Evolutionary conservation across 2,888 invertebrate species (phyloP), one percentile per base, ranked within the genome.

Genomic region (Pantelozetes paolii): DNA sequence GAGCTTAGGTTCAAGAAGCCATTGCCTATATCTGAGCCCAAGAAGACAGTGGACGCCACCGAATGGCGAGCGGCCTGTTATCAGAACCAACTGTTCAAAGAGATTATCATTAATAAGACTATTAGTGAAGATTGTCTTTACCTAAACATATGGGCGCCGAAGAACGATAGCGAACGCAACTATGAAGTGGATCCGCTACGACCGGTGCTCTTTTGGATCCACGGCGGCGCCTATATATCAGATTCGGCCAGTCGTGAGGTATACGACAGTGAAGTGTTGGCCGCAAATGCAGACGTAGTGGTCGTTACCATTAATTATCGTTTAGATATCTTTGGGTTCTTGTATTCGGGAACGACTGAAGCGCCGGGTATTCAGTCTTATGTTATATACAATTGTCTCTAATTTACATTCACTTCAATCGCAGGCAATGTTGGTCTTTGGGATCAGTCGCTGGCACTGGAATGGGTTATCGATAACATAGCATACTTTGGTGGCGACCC

Each of bases 401-500:
- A 30, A 18, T 57, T 20, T 1, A 36, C n/a, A n/a, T n/a, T n/a
- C n/a, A n/a, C n/a, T 23, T 15, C 3, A 23, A 54, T 20, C 20
- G 11, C 20, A 48, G 73, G 73, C 8, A 75, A 75, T 71, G 40
- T 57, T 6, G 75, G 62, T 1, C 54, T 75, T 26, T 75, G 73
- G 73, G 75, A 75, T 48, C 75, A 75, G 50, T 23, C 42, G 8
- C 18, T 73, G 50, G 75, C 75, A 15, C 13, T 75, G 23, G 62
- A 75, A 54, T 75, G 75, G 75, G 54, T 75, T 20, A 54, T 73
- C n/a, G 71, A 75, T 42, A 73, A 75, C 42, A 78, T 78, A 59
- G 57, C 30, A 18, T 45, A 32, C 20, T 78, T 78, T 73, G 78
- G 77, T 9, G 78, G 78, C 28, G 76, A 78, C 72, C 69, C 76